Evolutionary conservation across 2,113 vertebrate genomes (phyloP).

Genomic region (Petroica traversi): DNA sequence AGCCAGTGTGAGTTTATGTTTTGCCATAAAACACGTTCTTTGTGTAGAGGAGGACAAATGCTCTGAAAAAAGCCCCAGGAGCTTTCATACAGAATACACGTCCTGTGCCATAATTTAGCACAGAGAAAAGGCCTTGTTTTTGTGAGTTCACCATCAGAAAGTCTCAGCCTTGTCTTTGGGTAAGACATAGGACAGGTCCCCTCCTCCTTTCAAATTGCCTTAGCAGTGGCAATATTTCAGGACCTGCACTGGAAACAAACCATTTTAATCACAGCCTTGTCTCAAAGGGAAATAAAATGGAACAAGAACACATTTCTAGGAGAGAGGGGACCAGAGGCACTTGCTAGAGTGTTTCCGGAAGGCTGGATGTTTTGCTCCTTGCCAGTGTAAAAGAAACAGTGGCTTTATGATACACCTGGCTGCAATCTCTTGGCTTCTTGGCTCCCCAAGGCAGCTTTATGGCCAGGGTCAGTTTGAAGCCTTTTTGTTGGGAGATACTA

Average conservation of each 20-base stretch:
- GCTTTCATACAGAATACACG: rapidly evolving
- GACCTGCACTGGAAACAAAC: neutral
- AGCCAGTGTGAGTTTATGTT: neutral
- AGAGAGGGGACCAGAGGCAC: neutral
- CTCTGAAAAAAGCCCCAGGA: neutral
- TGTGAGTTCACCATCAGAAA: neutral
- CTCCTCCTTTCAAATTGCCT: neutral
- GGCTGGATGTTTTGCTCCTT: neutral
- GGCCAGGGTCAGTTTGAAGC: neutral
- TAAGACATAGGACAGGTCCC: no score
- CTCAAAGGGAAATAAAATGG: neutral
- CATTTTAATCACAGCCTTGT: neutral
- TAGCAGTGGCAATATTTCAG: neutral
- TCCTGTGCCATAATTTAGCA: neutral
- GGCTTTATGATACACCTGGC: neutral
- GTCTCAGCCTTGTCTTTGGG: neutral
- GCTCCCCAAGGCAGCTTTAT: neutral
- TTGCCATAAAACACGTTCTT: neutral
- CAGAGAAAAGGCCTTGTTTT: neutral
- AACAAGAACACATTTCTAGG: neutral
- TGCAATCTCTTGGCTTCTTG: neutral
- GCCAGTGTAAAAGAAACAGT: neutral
- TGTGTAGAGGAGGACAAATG: neutral
- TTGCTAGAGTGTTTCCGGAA: neutral
- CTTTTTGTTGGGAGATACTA: neutral